Percentiles rank a stretch among this genome's conserved stretches.
Evolutionary conservation across 2,888 invertebrate genomes (phyloP).

Genomic region (Eupithecia insigniata): DNA sequence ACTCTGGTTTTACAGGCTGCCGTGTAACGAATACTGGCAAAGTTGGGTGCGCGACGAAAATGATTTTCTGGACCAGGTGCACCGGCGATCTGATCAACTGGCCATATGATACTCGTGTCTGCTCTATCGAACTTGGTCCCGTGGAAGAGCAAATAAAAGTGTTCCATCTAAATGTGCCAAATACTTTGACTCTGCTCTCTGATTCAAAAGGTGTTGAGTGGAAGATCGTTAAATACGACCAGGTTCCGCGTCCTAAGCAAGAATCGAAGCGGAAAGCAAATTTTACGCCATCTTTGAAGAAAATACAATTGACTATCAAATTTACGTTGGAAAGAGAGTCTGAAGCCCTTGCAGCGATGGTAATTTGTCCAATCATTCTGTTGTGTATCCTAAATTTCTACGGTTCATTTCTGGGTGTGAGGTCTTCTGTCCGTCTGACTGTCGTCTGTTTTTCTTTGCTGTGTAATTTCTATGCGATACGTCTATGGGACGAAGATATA

Average conservation of each 20-base stretch:
- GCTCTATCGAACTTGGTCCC: background rate
- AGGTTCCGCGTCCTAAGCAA: background rate
- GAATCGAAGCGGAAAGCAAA: background rate
- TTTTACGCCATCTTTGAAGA: background rate
- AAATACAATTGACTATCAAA: background rate
- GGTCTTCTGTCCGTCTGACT: background rate
- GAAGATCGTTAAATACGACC: background rate
- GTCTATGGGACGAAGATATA: background rate
- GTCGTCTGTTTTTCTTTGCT: slow-evolving; percentile 4
- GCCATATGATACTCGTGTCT: slow-evolving; percentile 5
- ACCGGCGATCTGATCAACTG: background rate
- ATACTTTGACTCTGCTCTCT: background rate
- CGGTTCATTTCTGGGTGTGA: slow-evolving; percentile 1
- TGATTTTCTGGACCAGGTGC: background rate
- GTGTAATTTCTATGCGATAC: slow-evolving; percentile 3
- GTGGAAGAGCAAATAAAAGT: background rate
- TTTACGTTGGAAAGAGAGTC: slow-evolving; percentile 4
- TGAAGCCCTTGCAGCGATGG: background rate
- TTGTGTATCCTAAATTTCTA: slow-evolving; percentile 3
- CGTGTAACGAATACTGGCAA: background rate
- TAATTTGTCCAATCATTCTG: slow-evolving; percentile 5
- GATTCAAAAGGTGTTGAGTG: slow-evolving; percentile 1
- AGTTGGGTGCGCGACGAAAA: background rate
- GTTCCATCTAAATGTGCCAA: background rate
- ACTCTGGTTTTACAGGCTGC: background rate